Conservation (phyloP, 1,140 invertebrate genomes). For the Saxidomus purpurata region DNA sequence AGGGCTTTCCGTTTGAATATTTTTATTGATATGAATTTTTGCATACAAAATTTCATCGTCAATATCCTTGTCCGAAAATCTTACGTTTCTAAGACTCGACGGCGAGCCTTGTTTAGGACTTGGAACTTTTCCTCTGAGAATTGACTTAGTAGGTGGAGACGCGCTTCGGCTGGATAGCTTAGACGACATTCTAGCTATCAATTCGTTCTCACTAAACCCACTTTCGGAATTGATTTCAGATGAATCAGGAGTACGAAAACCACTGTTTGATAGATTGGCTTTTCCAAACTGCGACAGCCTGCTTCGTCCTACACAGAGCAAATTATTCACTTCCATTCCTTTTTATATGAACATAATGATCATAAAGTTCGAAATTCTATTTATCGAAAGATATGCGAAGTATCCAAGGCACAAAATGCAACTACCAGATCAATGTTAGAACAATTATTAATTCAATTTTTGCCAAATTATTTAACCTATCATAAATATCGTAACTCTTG, state of each 20-base stretch:
- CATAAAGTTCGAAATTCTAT: background rate
- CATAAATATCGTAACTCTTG: background rate
- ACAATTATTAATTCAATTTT: background rate
- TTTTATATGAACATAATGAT: background rate
- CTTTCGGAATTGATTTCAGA: background rate
- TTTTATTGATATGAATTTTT: constrained; percentile 49
- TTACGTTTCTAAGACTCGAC: constrained; percentile 12
- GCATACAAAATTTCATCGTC: constrained; percentile 43
- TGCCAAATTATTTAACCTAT: constrained; percentile 33
- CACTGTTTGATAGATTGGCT: background rate
- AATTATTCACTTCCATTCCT: constrained; percentile 43
- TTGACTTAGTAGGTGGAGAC: constrained; percentile 49
- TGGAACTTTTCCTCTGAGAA: constrained; percentile 10
- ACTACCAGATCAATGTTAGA: background rate
- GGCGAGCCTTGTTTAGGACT: constrained; percentile 54
- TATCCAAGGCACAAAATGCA: constrained; percentile 4
- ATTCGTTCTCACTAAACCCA: background rate
- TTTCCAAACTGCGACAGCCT: background rate
- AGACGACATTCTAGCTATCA: background rate
- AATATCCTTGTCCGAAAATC: constrained; percentile 50
- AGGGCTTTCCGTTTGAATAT: constrained; percentile 32
- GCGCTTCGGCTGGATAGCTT: background rate
- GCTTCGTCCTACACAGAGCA: constrained; percentile 43
- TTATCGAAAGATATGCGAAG: constrained; percentile 2
- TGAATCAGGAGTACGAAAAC: background rate